Percentiles rank a stretch among this genome's conserved stretches.
Conservation (phyloP, 2,113 vertebrate genomes). For the Poeciliopsis prolifica region DNA sequence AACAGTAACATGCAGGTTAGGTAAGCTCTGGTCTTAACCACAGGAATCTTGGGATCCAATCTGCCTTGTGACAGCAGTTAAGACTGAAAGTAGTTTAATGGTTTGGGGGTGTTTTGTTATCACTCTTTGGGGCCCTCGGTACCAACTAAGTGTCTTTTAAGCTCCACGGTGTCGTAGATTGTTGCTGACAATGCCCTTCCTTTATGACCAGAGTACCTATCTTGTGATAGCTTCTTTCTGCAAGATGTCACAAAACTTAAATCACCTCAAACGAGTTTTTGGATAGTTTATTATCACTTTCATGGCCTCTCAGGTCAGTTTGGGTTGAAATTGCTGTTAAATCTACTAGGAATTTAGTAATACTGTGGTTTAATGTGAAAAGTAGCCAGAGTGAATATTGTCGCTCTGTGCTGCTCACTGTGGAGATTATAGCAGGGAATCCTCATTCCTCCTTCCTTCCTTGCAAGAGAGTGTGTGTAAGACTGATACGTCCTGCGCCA, state of each 20-base stretch:
- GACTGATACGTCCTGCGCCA: slow-evolving; percentile 24
- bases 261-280: too few relatives aligned
- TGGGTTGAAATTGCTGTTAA: not conserved
- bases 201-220: too few relatives aligned
- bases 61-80: too few relatives aligned
- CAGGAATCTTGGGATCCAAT: too few relatives aligned
- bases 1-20: too few relatives aligned
- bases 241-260: too few relatives aligned
- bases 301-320: not conserved
- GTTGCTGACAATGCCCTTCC: too few relatives aligned
- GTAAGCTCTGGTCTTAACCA: too few relatives aligned
- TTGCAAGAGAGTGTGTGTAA: slow-evolving; percentile 29
- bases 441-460: slow-evolving; percentile 34
- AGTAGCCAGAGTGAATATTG: slow-evolving; percentile 22
- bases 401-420: slow-evolving; percentile 36
- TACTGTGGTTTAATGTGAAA: not conserved
- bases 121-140: not conserved
- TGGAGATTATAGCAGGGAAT: slow-evolving; percentile 25
- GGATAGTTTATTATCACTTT: not conserved
- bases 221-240: too few relatives aligned
- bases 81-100: too few relatives aligned
- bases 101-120: not conserved
- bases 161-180: too few relatives aligned
- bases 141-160: not conserved
- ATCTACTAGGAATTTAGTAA: not conserved